phyloP scores from a whole-genome alignment of 2,888 invertebrate species.

The Asteroscopus sphinx region DNA sequence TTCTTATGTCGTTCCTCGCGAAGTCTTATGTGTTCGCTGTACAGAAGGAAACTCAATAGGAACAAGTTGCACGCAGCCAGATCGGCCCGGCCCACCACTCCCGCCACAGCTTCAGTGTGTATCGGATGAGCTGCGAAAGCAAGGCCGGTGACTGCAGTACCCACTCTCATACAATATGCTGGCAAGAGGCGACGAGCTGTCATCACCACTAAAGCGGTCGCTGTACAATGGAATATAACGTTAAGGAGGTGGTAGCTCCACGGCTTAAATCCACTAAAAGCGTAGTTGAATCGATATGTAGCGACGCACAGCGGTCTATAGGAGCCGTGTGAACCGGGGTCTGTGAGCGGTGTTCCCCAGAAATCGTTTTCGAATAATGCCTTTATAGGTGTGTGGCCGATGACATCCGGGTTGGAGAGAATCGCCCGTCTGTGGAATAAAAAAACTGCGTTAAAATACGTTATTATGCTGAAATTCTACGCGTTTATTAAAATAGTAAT shows the following conservation, averaged over 20 bases:
- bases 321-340: conserved; percentile 98
- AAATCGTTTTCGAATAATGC: conserved; percentile 97
- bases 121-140: conserved; percentile 98
- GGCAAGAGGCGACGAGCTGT: conserved; percentile 93
- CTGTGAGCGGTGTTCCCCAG: conserved; percentile 98
- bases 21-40: conserved; percentile 93
- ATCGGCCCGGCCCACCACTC: conserved; percentile 98
- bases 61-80: conserved; percentile 97
- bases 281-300: conserved; percentile 95
- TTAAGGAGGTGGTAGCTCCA: conserved; percentile 96
- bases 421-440: conserved; percentile 96
- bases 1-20: conserved; percentile 86
- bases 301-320: conserved; percentile 98
- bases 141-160: conserved; percentile 94
- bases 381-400: conserved; percentile 95
- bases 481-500: conserved; percentile 42
- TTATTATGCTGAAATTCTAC: conserved; percentile 13
- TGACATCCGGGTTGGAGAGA: conserved; percentile 97
- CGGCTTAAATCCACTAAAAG: conserved; percentile 94
- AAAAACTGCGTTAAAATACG: conserved; percentile 63
- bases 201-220: conserved; percentile 95
- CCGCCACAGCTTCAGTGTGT: conserved; percentile 99
- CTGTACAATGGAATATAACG: conserved; percentile 95
- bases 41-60: conserved; percentile 95
- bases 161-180: conserved; percentile 90